Evolutionary conservation across 2,888 invertebrate species (phyloP), one percentile per base, ranked within the genome.

Genomic region (Cerceris rybyensis): DNA sequence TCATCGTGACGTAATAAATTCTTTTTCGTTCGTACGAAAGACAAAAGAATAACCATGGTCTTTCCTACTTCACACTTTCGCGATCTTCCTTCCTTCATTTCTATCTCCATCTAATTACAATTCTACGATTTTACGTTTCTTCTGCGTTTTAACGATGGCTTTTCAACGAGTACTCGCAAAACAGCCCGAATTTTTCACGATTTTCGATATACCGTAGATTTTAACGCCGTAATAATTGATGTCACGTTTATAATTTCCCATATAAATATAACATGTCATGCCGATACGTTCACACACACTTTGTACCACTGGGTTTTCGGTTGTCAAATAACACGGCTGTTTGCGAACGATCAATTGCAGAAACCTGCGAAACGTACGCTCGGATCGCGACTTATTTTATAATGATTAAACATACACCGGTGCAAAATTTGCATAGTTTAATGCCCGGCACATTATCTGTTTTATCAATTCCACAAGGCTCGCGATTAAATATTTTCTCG

Each of bases 151-250:
- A 71, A 67, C 66, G 54, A 11, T 59, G 5, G 14, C 9, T 0
- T 39, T 41, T 13, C 11, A 2, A 9, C 50, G 16, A 52, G 46
- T 54, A 58, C 16, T 61, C 63, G 61, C 70, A 68, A 82, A 76
- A 68, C 72, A 70, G 4, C 28, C 28, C 2, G 28, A 4, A 28
- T 1, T 66, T 64, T 46, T 52, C 46, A 42, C 39, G 43, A 68
- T 79, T 73, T 80, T 54, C 70, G n/a, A 74, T 57, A 61, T 43
- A 52, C 66, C 68, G 49, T 73, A 41, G 57, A 68, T 66, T 49
- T 82, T 71, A 66, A 58, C 57, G 54, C 69, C 8, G 63, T 17
- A 66, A 84, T 84, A 80, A 82, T 82, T 83, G 73, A 84, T 61
- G 65, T 64, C 69, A 55, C 70, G 66, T 80, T 75, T 71, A 72